These are phyloP conservation scores for Gallinago paraguaiae DNA, from an alignment of 2,113 vertebrate species.

Conservation along the genomic window DNA sequence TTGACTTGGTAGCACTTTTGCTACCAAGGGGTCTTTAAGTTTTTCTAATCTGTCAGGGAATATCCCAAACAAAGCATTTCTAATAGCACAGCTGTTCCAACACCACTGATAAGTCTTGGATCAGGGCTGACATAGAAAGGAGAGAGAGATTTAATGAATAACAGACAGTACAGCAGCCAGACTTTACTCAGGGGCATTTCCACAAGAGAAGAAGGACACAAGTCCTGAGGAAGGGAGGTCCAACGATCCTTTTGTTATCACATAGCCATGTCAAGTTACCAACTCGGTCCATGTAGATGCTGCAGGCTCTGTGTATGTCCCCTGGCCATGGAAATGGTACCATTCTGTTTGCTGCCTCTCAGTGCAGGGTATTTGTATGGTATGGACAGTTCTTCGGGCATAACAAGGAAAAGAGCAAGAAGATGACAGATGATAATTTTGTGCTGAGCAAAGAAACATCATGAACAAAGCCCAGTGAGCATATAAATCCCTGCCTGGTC, in stretches of 20 bases:
- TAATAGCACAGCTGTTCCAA: neutral
- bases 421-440: neutral
- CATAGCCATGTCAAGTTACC: fast-evolving
- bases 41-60: neutral
- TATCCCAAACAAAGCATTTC: neutral
- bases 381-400: neutral
- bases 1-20: neutral
- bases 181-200: neutral
- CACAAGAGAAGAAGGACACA: neutral
- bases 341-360: neutral
- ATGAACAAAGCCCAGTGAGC: neutral
- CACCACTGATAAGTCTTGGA: neutral
- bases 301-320: neutral
- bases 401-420: neutral
- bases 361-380: neutral
- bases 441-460: neutral
- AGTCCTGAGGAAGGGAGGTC: neutral
- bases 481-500: neutral
- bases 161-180: neutral
- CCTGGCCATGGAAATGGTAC: neutral
- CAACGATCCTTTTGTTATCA: neutral
- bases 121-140: neutral
- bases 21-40: neutral
- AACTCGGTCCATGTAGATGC: fast-evolving
- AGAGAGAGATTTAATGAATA: neutral